These are phyloP conservation scores for Antechinus flavipes DNA, from an alignment of 2,113 vertebrate genomes.

Conservation along the genomic window DNA sequence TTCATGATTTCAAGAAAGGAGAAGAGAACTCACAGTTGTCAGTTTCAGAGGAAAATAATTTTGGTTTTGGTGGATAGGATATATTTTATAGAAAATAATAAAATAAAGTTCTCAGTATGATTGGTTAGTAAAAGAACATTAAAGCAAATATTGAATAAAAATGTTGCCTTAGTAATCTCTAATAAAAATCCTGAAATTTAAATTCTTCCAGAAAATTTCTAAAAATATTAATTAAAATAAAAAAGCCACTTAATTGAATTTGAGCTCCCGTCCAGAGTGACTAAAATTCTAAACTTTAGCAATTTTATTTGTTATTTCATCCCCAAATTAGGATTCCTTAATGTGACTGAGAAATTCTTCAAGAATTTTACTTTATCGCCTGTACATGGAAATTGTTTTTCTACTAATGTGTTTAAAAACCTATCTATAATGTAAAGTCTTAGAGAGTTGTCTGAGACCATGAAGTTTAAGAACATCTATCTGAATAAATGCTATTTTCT, in stretches of 20 bases:
- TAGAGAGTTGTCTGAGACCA: too few species aligned
- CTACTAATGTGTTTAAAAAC: too few species aligned
- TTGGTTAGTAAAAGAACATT: neutral
- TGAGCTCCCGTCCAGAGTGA: neutral
- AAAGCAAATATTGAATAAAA: neutral
- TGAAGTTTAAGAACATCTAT: too few species aligned
- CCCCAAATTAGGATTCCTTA: conserved; percentile 28
- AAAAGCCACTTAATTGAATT: conserved; percentile 66
- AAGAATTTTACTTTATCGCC: neutral
- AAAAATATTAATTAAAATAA: conserved; percentile 64
- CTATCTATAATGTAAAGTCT: too few species aligned
- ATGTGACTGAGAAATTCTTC: conserved; percentile 8
- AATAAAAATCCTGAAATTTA: conserved; percentile 50
- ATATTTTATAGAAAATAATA: neutral
- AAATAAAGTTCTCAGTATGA: neutral
- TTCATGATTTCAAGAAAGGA: neutral
- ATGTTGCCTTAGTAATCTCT: conserved; percentile 47
- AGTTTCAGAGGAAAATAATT: conserved; percentile 3
- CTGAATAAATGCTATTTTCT: too few species aligned
- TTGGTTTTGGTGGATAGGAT: neutral
- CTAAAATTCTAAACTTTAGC: too few species aligned
- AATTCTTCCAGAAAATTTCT: conserved; percentile 44
- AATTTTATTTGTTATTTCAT: conserved; percentile 13
- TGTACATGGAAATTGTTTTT: neutral
- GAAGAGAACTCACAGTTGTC: neutral